Percentiles rank a stretch among this genome's conserved stretches.
These are phyloP conservation scores for Crocidura indochinensis DNA, from an alignment of 2,797 vertebrate species.

Conservation along the genomic window DNA sequence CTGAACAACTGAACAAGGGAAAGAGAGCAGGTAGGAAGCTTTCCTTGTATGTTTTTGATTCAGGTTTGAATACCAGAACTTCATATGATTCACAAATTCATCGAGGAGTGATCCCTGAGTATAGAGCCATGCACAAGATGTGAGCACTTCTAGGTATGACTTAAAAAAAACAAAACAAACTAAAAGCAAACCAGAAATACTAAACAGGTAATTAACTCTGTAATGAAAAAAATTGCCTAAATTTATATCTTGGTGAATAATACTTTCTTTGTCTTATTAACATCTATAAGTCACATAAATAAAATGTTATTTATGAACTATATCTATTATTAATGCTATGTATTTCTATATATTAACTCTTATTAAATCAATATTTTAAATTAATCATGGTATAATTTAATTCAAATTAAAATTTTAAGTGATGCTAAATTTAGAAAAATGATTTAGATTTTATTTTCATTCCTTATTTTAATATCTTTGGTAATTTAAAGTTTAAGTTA, in stretches of 20 bases:
- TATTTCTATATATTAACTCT: conserved; percentile 7
- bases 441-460: conserved; percentile 24
- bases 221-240: background rate
- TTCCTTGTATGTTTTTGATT: too few species aligned
- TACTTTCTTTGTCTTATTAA: conserved; percentile 23
- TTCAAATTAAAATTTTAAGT: background rate
- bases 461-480: too few species aligned
- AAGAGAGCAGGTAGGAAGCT: too few species aligned
- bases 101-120: too few species aligned
- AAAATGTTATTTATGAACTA: background rate
- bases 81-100: too few species aligned
- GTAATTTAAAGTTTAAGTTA: conserved; percentile 55
- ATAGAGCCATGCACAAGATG: too few species aligned
- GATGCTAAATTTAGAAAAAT: conserved; percentile 42
- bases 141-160: too few species aligned
- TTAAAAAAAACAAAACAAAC: too few species aligned
- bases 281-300: conserved; percentile 45
- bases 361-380: conserved; percentile 15
- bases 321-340: background rate
- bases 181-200: too few species aligned
- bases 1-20: conserved; percentile 45
- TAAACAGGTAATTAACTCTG: background rate
- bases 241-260: conserved; percentile 42
- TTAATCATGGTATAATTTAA: background rate
- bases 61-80: too few species aligned